A percentile compares a stretch with the other conserved stretches of the same genome.
Evolutionary conservation across 2,888 invertebrate species (phyloP).

Genomic region (Alviniconcha strummeri): DNA sequence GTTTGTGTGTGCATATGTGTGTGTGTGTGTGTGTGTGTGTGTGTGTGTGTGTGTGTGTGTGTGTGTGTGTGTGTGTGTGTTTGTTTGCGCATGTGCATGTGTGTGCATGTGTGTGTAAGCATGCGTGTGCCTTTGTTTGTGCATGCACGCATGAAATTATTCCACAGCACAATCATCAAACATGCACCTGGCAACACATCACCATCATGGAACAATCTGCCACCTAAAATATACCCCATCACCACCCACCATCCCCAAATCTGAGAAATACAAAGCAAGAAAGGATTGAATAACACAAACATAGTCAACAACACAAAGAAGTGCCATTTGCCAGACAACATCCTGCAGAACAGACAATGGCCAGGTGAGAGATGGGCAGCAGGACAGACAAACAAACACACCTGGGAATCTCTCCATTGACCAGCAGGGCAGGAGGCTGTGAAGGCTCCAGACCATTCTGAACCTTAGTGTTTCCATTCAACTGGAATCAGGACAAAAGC

Average conservation of each 20-base stretch:
- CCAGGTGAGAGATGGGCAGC: no score
- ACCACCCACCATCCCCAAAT: no score
- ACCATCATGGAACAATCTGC: no score
- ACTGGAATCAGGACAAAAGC: constrained; percentile 1
- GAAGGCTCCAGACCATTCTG: not conserved
- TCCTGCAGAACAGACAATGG: no score
- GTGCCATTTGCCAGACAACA: no score
- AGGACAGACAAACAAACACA: no score
- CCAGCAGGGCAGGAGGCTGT: constrained; percentile 5
- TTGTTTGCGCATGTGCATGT: not conserved
- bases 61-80: not conserved
- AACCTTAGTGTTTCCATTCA: not conserved
- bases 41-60: not conserved
- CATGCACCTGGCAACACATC: no score
- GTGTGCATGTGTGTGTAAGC: not conserved
- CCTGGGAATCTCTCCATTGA: constrained; percentile 19
- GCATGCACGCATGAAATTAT: no score
- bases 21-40: not conserved
- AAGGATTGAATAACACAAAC: not conserved
- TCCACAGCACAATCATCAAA: no score
- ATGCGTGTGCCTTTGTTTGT: not conserved
- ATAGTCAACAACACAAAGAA: not conserved
- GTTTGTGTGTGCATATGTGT: not conserved
- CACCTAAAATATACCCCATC: no score
- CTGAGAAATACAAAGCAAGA: not conserved